phyloP scores from a whole-genome alignment of 1,140 invertebrate genomes.

The Pristionchus pacificus region DNA sequence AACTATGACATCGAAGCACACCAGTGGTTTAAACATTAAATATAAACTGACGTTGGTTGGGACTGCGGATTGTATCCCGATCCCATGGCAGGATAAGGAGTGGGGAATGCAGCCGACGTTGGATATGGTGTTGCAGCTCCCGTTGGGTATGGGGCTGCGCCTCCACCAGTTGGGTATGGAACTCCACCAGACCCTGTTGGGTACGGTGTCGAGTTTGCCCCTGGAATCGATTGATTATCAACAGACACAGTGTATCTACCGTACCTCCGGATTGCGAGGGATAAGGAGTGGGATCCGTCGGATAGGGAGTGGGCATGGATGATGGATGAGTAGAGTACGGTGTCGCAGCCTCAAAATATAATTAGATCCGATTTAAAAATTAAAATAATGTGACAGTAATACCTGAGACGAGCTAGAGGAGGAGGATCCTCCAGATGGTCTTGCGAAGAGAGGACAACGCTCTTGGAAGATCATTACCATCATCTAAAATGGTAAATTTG shows the following conservation, averaged over 20 bases:
- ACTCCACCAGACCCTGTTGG: conserved; percentile 13
- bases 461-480: conserved; percentile 91
- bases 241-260: conserved; percentile 1
- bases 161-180: too few species aligned
- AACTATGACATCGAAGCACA: too few species aligned
- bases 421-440: background rate
- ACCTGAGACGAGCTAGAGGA: background rate
- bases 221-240: conserved; percentile 27
- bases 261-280: background rate
- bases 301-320: conserved; percentile 30
- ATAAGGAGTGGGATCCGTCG: background rate
- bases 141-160: too few species aligned
- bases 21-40: conserved; percentile 1
- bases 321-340: conserved; percentile 28
- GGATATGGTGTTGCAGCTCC: conserved; percentile 15
- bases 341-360: conserved; percentile 44
- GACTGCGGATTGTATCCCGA: too few species aligned
- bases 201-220: conserved; percentile 21
- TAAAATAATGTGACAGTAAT: conserved; percentile 43
- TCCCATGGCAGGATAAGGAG: too few species aligned
- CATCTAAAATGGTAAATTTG: conserved; percentile 63
- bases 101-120: background rate
- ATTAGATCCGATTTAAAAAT: background rate
- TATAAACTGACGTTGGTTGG: conserved; percentile 9
- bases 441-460: conserved; percentile 79